Percentiles rank a stretch among this genome's conserved stretches.
Conservation (phyloP, 2,888 invertebrate genomes). For the Andrena flavipes region DNA sequence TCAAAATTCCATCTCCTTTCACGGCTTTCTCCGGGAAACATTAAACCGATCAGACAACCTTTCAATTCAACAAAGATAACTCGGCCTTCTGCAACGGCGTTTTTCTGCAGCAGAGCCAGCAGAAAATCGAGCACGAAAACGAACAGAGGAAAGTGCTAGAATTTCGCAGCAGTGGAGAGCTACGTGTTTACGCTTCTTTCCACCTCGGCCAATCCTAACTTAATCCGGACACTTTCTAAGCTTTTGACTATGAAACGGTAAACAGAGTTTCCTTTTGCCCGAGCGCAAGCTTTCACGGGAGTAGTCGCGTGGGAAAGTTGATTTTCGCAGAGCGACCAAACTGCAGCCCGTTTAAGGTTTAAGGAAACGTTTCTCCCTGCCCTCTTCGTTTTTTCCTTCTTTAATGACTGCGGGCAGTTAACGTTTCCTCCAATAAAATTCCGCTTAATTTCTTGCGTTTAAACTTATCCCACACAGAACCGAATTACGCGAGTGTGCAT, state of each 20-base stretch:
- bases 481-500: not conserved
- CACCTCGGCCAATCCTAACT: constrained; percentile 8
- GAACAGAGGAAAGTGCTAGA: not conserved
- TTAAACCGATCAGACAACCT: not conserved
- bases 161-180: not conserved
- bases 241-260: constrained; percentile 36
- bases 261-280: constrained; percentile 28
- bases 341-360: not conserved
- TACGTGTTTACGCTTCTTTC: constrained; percentile 14
- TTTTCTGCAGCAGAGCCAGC: not conserved
- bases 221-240: constrained; percentile 22
- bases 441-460: not conserved
- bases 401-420: not conserved
- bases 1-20: not conserved
- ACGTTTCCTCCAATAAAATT: too few species aligned
- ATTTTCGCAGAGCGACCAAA: not conserved
- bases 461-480: not conserved
- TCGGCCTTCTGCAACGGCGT: too few species aligned
- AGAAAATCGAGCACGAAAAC: not conserved
- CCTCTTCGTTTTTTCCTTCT: not conserved
- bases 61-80: too few species aligned
- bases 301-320: not conserved
- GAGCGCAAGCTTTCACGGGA: not conserved
- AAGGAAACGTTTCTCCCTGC: not conserved
- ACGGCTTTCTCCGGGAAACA: not conserved